Percentiles rank a stretch among this genome's conserved stretches.
These are phyloP conservation scores for Villa cingulata DNA, from an alignment of 2,888 invertebrate species.

Conservation along the genomic window DNA sequence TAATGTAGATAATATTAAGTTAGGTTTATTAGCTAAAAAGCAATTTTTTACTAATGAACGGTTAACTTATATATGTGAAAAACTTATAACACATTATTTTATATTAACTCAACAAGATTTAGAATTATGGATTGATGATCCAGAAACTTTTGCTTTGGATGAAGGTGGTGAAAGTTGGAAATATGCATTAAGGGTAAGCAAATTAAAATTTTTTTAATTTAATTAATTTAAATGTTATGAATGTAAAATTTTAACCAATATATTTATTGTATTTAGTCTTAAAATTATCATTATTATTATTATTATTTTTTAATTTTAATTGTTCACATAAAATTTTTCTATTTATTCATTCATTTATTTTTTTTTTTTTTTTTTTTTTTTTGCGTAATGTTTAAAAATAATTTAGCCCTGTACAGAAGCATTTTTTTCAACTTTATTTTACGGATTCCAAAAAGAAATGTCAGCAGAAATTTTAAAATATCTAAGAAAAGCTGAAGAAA, in stretches of 20 bases:
- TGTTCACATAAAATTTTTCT: neutral
- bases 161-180: conserved; percentile 91
- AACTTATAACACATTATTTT: conserved; percentile 79
- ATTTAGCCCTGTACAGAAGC: conserved; percentile 75
- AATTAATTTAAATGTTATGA: too few relatives aligned
- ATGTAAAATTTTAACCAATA: neutral
- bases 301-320: neutral
- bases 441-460: conserved; percentile 58
- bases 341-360: neutral
- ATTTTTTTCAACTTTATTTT: conserved; percentile 71
- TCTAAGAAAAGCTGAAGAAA: conserved; percentile 54
- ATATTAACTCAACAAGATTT: conserved; percentile 70
- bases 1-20: conserved; percentile 37
- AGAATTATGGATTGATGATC: conserved; percentile 77
- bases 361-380: conserved; percentile 6
- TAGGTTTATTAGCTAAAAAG: conserved; percentile 45
- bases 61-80: conserved; percentile 67
- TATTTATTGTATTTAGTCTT: neutral
- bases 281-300: neutral
- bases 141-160: conserved; percentile 79
- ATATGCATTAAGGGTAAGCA: conserved; percentile 67
- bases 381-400: conserved; percentile 7
- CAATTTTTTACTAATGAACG: conserved; percentile 65
- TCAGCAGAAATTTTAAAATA: conserved; percentile 61
- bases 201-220: too few relatives aligned